These are phyloP conservation scores for Zoroaster sp. DNA, from an alignment of 53 echinoderm and acorn worm genomes.

Conservation along the genomic window DNA sequence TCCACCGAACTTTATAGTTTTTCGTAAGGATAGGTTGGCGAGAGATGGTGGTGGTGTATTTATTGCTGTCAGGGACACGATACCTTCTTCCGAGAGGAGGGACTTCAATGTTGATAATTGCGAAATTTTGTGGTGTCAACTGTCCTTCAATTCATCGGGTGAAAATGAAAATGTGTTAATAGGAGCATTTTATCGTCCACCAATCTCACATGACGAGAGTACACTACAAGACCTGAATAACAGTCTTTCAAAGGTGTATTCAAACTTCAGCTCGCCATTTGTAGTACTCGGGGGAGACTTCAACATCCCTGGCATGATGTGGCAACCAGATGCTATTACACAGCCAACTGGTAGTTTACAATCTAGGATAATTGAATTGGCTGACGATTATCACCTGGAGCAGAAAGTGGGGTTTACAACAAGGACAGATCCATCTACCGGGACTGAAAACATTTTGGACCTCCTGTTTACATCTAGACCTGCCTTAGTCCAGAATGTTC, in stretches of 20 bases:
- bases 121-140: slow-evolving; percentile 52
- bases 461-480: slow-evolving; percentile 46
- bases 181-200: slow-evolving; percentile 17
- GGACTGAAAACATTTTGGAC: slow-evolving; percentile 46
- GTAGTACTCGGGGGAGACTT: slow-evolving; percentile 43
- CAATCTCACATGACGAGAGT: neutral
- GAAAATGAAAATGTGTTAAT: neutral
- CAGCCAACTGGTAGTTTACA: neutral
- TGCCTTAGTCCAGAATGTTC: neutral
- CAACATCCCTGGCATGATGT: slow-evolving; percentile 43
- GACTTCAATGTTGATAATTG: neutral
- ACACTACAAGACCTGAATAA: neutral
- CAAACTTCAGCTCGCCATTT: slow-evolving; percentile 4
- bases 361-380: slow-evolving; percentile 15
- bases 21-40: neutral
- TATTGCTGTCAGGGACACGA: neutral
- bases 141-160: neutral
- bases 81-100: neutral
- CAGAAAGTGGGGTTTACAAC: slow-evolving; percentile 39
- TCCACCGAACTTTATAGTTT: neutral
- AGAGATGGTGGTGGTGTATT: neutral
- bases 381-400: slow-evolving; percentile 30
- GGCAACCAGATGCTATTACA: slow-evolving; percentile 14
- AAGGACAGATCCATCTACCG: slow-evolving; percentile 23
- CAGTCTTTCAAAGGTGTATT: neutral